phyloP scores from a whole-genome alignment of 2,113 vertebrate species.

The Trogon melanurus region DNA sequence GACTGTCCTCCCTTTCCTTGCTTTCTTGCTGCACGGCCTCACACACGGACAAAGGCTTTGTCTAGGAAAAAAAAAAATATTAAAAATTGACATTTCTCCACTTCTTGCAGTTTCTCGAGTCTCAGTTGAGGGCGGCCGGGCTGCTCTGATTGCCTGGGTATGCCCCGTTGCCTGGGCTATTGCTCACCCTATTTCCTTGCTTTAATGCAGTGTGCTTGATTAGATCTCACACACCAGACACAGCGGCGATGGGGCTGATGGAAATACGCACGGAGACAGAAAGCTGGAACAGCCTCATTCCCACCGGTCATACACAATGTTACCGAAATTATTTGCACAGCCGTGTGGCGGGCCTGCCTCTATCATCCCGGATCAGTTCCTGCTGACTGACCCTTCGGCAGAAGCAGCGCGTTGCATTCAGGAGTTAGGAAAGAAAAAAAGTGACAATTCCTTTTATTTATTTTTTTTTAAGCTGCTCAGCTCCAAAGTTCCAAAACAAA shows the following conservation, averaged over 20 bases:
- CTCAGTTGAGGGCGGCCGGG: neutral
- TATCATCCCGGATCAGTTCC: neutral
- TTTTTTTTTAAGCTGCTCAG: neutral
- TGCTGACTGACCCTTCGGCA: neutral
- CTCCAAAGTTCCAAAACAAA: neutral
- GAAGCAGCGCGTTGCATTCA: neutral
- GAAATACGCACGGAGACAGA: neutral
- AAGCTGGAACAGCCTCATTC: neutral
- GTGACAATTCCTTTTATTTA: neutral
- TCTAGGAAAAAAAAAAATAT: neutral
- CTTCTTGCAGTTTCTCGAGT: neutral
- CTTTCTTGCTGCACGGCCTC: rapidly evolving
- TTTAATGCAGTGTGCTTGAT: neutral
- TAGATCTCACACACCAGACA: neutral
- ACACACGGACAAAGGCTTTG: neutral
- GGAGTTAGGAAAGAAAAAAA: neutral
- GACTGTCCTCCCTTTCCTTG: neutral
- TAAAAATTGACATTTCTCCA: neutral
- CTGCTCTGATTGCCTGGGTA: neutral
- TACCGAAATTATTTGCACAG: neutral
- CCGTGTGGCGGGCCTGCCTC: neutral
- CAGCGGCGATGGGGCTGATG: neutral
- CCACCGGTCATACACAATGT: neutral
- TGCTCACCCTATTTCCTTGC: neutral
- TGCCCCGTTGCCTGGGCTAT: neutral